Evolutionary conservation across 2,888 invertebrate genomes (phyloP).

Genomic region (Watsonalla binaria): DNA sequence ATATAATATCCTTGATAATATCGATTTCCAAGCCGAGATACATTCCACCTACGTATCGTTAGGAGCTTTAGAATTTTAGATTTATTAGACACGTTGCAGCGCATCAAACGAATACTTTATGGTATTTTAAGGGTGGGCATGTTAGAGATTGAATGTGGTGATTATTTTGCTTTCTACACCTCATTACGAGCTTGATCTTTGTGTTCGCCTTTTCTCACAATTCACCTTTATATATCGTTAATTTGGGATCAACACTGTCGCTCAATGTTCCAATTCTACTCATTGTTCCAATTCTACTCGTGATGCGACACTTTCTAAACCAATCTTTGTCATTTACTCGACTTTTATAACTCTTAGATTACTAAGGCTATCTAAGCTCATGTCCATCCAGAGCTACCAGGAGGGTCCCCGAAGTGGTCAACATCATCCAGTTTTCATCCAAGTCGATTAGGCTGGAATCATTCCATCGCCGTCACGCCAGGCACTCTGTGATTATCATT

Average conservation of each 20-base stretch:
- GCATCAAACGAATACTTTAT: not conserved
- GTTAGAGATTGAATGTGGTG: constrained; percentile 29
- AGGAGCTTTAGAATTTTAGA: constrained; percentile 3
- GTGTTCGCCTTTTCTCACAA: constrained; percentile 38
- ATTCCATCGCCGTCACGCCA: too few relatives aligned
- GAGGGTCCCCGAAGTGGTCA: too few relatives aligned
- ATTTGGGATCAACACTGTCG: constrained; percentile 52
- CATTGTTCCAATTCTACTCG: too few relatives aligned
- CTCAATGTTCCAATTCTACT: constrained; percentile 49
- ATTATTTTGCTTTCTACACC: constrained; percentile 46
- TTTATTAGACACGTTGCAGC: constrained; percentile 3
- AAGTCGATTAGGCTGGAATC: too few relatives aligned
- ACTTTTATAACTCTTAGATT: constrained; percentile 45
- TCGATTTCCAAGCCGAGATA: constrained; percentile 1
- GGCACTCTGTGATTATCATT: too few relatives aligned
- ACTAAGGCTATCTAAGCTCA: not conserved
- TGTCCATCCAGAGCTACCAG: too few relatives aligned
- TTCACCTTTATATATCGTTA: constrained; percentile 45
- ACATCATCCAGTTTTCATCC: too few relatives aligned
- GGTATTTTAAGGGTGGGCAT: constrained; percentile 7
- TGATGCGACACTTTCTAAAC: constrained; percentile 66
- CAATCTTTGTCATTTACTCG: constrained; percentile 56
- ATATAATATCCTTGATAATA: not conserved
- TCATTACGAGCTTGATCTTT: constrained; percentile 30
- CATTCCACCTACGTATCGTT: constrained; percentile 5